Conservation (phyloP, 2,797 vertebrate species). For the Alcedo quadribrachys region DNA sequence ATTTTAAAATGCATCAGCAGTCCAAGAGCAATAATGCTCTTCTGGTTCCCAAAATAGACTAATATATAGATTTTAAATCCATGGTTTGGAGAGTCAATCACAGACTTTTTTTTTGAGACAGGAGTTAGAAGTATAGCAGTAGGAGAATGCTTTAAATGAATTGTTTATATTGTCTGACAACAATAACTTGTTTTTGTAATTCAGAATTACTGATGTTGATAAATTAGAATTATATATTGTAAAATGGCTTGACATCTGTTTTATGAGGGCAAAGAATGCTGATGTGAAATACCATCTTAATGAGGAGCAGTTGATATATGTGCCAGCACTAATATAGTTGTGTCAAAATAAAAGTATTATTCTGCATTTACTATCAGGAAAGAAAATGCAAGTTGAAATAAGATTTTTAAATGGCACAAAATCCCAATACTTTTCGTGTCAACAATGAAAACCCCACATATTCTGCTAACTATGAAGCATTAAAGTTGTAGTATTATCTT, state of each 20-base stretch:
- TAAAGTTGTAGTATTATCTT: neutral
- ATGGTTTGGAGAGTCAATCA: neutral
- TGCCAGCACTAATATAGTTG: neutral
- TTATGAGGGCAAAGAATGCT: neutral
- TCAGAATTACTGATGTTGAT: neutral
- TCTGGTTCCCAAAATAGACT: neutral
- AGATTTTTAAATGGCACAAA: conserved; percentile 29
- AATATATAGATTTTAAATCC: neutral
- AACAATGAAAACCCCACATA: neutral
- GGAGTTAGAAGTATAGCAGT: neutral
- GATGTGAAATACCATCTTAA: neutral
- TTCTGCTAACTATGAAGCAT: neutral
- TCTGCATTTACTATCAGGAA: conserved; percentile 33
- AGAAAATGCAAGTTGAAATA: conserved; percentile 41
- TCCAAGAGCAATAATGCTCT: neutral
- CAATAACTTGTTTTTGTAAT: neutral
- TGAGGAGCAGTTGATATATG: neutral
- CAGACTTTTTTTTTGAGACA: neutral
- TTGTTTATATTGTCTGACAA: neutral
- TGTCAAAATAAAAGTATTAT: conserved; percentile 34
- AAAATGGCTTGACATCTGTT: conserved; percentile 3
- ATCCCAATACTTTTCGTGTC: neutral
- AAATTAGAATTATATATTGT: neutral
- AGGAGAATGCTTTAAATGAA: neutral
- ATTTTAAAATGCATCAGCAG: neutral